Evolutionary conservation across 1,140 invertebrate species (phyloP).

Genomic region (Drosophila santomea): DNA sequence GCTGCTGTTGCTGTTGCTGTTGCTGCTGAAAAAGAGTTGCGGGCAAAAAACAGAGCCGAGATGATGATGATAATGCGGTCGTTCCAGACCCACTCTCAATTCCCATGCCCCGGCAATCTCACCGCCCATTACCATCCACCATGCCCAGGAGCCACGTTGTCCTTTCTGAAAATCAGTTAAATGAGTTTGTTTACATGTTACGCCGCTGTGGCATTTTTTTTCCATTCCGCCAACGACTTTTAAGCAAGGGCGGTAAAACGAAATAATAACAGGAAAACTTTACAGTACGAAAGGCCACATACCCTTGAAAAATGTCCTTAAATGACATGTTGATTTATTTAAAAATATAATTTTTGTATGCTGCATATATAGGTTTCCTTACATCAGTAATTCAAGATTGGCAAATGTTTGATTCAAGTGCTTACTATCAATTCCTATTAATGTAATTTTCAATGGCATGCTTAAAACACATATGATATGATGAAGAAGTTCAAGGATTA

Average conservation of each 20-base stretch:
- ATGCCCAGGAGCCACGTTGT: slow-evolving; percentile 77
- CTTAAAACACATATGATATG: no score
- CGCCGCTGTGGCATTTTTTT: slow-evolving; percentile 35
- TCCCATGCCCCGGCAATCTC: neutral
- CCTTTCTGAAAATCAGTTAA: slow-evolving; percentile 80
- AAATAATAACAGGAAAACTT: slow-evolving; percentile 23
- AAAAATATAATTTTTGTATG: no score
- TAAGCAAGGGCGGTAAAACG: slow-evolving; percentile 38
- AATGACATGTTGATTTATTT: no score
- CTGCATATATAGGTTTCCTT: no score
- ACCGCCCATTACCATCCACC: slow-evolving; percentile 37
- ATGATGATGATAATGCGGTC: slow-evolving; percentile 51
- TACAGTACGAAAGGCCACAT: slow-evolving; percentile 4
- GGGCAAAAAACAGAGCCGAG: slow-evolving; percentile 46
- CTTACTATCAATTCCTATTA: no score
- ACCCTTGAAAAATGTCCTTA: slow-evolving; percentile 4
- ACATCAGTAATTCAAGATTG: no score
- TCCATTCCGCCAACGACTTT: slow-evolving; percentile 25
- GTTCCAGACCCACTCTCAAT: slow-evolving; percentile 23
- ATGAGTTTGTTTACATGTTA: slow-evolving; percentile 82
- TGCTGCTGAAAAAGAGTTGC: slow-evolving; percentile 66
- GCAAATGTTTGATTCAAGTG: no score
- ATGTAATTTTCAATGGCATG: no score
- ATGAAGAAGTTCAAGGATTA: neutral
- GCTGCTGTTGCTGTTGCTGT: slow-evolving; percentile 24